Percentiles rank a stretch among this genome's conserved stretches.
phyloP scores from a whole-genome alignment of 92 coral and sea anemone genomes.

The Actinernus sp. region DNA sequence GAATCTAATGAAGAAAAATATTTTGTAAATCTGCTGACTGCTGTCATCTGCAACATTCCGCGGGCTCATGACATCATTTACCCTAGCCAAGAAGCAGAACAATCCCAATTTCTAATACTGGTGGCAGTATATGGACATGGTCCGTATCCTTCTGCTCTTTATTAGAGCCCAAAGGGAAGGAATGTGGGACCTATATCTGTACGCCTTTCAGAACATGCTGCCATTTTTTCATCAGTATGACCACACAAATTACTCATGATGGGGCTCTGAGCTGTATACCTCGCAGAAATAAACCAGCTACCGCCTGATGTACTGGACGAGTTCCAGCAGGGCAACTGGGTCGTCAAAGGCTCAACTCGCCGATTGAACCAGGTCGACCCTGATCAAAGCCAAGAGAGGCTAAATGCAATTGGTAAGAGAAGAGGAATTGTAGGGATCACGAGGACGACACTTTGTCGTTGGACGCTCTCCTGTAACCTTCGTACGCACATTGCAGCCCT shows the following conservation, averaged over 20 bases:
- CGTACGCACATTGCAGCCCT: too few species aligned
- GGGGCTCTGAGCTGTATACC: slow-evolving; percentile 26
- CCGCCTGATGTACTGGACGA: slow-evolving; percentile 31
- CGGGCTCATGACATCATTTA: too few species aligned
- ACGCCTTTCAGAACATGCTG: slow-evolving; percentile 24
- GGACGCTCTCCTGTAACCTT: too few species aligned
- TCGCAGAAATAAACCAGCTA: slow-evolving; percentile 45
- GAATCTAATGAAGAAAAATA: too few species aligned
- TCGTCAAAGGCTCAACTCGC: slow-evolving; percentile 5
- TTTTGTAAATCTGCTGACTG: too few species aligned
- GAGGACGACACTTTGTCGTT: too few species aligned
- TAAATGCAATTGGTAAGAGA: slow-evolving; percentile 41
- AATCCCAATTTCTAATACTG: slow-evolving; percentile 60
- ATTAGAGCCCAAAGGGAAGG: slow-evolving; percentile 61
- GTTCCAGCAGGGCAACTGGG: slow-evolving; percentile 28
- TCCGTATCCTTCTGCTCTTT: slow-evolving; percentile 45
- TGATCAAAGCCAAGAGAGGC: slow-evolving; percentile 33
- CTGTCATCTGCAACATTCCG: too few species aligned
- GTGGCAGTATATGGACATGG: slow-evolving; percentile 72
- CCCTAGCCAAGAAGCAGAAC: neutral
- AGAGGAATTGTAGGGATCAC: too few species aligned
- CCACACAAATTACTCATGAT: slow-evolving; percentile 30
- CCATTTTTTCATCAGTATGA: slow-evolving; percentile 28
- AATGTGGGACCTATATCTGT: slow-evolving; percentile 46
- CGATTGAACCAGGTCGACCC: slow-evolving; percentile 29